Evolutionary conservation across 2,888 invertebrate species (phyloP).

Genomic region (Lepas anatifera): DNA sequence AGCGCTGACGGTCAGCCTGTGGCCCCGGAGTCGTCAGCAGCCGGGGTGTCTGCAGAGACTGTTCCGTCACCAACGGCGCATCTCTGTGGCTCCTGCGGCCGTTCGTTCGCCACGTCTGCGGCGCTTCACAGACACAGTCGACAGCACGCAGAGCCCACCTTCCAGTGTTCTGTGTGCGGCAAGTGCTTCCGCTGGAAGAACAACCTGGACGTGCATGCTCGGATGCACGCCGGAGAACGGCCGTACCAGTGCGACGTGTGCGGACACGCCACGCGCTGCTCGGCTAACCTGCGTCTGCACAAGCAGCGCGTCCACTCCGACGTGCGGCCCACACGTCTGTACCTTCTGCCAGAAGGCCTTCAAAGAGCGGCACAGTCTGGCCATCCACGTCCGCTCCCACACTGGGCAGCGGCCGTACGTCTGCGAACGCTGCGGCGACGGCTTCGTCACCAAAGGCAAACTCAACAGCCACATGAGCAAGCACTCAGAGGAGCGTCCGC

Average conservation of each 20-base stretch:
- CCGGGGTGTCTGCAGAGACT: too few species aligned
- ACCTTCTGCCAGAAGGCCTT: constrained; percentile 65
- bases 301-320: constrained; percentile 75
- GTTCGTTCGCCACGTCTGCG: not conserved
- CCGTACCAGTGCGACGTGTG: constrained; percentile 71
- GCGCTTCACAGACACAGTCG: not conserved
- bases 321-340: constrained; percentile 66
- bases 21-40: too few species aligned
- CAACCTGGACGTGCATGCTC: constrained; percentile 76
- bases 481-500: not conserved
- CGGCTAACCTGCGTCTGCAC: constrained; percentile 80
- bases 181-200: constrained; percentile 81
- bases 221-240: constrained; percentile 64
- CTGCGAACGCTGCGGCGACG: constrained; percentile 70
- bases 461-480: constrained; percentile 10
- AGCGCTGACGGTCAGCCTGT: too few species aligned
- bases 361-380: constrained; percentile 72
- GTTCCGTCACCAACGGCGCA: not conserved
- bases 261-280: constrained; percentile 56
- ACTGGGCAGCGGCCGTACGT: constrained; percentile 76
- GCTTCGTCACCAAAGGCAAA: not conserved
- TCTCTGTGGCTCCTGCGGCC: not conserved
- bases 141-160: not conserved
- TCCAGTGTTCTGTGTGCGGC: constrained; percentile 61
- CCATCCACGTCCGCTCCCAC: constrained; percentile 71